Conservation (phyloP, 2,888 invertebrate species). For the Lysandra coridon region DNA sequence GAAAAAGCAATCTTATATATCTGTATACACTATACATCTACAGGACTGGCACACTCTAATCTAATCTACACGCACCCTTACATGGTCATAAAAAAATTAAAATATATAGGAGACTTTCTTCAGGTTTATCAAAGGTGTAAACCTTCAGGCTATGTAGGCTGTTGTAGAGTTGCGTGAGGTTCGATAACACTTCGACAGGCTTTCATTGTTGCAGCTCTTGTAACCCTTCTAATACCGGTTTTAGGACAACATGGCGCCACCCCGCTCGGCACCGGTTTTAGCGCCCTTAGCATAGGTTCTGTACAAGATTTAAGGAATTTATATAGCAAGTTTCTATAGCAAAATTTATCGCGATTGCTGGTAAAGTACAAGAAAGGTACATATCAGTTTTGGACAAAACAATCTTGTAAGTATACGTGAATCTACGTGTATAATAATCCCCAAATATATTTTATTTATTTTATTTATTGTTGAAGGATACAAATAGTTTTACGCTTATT, state of each 20-base stretch:
- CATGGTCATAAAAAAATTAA: neutral
- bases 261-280: neutral
- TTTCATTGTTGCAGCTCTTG: constrained; percentile 11
- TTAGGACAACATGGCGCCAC: constrained; percentile 13
- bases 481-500: neutral
- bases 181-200: constrained; percentile 18
- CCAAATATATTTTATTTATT: no score
- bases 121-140: neutral
- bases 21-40: no score
- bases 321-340: neutral
- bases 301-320: neutral
- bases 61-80: neutral
- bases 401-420: no score
- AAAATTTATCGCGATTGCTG: no score
- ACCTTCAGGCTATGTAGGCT: neutral
- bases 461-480: neutral
- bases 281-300: neutral
- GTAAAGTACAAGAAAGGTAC: no score
- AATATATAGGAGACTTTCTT: no score
- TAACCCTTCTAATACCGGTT: constrained; percentile 26
- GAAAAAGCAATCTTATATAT: no score
- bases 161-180: constrained; percentile 2
- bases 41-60: no score
- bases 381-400: no score
- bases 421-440: no score